Percentiles rank a stretch among this genome's conserved stretches.
These are phyloP conservation scores for Pachyramphus minor DNA, from an alignment of 2,113 vertebrate species.

Conservation along the genomic window DNA sequence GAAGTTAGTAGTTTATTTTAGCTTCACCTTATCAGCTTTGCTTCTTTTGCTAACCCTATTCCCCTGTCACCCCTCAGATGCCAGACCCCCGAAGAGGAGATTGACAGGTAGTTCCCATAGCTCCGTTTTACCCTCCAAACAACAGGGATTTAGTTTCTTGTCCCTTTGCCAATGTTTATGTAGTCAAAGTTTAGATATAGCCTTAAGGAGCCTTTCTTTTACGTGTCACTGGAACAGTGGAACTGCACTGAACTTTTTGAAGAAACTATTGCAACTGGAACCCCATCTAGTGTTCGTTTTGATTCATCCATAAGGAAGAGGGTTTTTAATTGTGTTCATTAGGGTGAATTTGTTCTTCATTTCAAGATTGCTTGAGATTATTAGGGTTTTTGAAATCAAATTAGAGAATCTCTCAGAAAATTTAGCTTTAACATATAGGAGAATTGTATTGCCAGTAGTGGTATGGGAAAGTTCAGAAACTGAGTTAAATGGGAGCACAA, in stretches of 20 bases:
- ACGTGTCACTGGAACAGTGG: slow-evolving; percentile 85
- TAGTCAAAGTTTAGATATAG: slow-evolving; percentile 89
- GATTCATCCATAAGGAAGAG: slow-evolving; percentile 72
- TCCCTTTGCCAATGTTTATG: slow-evolving; percentile 94
- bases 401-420: neutral
- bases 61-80: slow-evolving; percentile 88
- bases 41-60: slow-evolving; percentile 84
- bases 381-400: neutral
- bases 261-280: slow-evolving; percentile 86
- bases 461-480: neutral
- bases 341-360: neutral
- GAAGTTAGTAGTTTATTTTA: slow-evolving; percentile 87
- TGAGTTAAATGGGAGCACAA: neutral
- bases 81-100: slow-evolving; percentile 88
- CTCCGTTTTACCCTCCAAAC: slow-evolving; percentile 83
- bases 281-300: slow-evolving; percentile 94
- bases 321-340: slow-evolving; percentile 23
- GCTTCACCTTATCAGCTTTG: slow-evolving; percentile 91
- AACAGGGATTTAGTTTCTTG: slow-evolving; percentile 89
- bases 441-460: neutral
- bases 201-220: slow-evolving; percentile 88
- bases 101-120: slow-evolving; percentile 86
- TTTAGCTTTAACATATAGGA: neutral
- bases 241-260: slow-evolving; percentile 80
- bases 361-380: neutral